Percentiles rank a stretch among this genome's conserved stretches.
phyloP scores from a whole-genome alignment of 2,113 vertebrate species.

The Choloepus hoffmanni region DNA sequence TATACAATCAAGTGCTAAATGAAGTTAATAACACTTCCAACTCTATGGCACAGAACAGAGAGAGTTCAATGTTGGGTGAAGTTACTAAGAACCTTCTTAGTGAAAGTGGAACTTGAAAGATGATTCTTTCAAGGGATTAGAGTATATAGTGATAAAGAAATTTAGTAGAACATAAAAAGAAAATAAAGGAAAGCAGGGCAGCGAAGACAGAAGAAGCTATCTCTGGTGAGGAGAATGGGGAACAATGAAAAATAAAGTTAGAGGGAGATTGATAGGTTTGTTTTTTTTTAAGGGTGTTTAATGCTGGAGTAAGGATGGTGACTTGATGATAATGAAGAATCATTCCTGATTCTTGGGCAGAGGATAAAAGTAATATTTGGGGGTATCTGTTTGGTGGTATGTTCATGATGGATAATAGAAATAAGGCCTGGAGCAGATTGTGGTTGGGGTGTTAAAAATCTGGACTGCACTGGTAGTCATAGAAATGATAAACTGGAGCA shows the following conservation, averaged over 20 bases:
- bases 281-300: not conserved
- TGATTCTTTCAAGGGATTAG: not conserved
- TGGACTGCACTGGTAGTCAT: not conserved
- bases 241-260: not conserved
- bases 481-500: not conserved
- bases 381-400: not conserved
- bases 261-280: not conserved
- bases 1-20: constrained; percentile 33
- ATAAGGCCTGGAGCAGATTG: not conserved
- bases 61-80: not conserved
- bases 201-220: not conserved
- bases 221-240: not conserved
- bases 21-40: not conserved
- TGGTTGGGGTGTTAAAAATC: not conserved
- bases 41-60: not conserved
- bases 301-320: not conserved
- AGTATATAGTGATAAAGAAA: not conserved
- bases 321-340: not conserved
- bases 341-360: not conserved
- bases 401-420: not conserved
- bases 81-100: constrained; percentile 1
- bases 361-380: not conserved
- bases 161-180: not conserved
- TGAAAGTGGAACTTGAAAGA: constrained; percentile 13
- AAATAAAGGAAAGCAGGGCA: not conserved